Percentiles rank a stretch among this genome's conserved stretches.
Evolutionary conservation across 2,113 vertebrate genomes (phyloP).

Genomic region (Limanda limanda): DNA sequence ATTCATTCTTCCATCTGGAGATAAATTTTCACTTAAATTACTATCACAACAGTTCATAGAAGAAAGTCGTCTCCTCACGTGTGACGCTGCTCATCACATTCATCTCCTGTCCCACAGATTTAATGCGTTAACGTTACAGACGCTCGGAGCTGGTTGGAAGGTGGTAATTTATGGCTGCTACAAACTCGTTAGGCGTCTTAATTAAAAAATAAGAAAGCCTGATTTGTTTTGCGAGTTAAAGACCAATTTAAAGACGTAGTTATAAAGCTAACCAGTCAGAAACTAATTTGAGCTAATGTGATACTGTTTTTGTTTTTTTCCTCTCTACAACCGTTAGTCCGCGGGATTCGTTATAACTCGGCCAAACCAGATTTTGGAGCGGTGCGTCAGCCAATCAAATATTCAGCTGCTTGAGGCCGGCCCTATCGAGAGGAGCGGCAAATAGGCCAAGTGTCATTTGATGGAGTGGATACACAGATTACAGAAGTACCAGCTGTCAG

Average conservation of each 20-base stretch:
- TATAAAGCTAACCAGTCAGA: slow-evolving; percentile 30
- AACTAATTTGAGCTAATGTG: slow-evolving; percentile 43
- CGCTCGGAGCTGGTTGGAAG: slow-evolving; percentile 19
- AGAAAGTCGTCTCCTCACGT: no score
- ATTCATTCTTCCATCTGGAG: no score
- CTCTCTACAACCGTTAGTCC: no score
- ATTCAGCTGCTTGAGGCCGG: slow-evolving; percentile 14
- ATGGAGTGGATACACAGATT: slow-evolving; percentile 75
- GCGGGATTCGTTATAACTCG: neutral
- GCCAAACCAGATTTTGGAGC: slow-evolving; percentile 8
- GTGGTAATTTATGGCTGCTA: slow-evolving; percentile 26
- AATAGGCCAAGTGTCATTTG: slow-evolving; percentile 74
- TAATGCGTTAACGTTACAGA: neutral
- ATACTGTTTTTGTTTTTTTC: neutral
- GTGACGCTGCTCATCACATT: neutral
- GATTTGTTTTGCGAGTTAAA: slow-evolving; percentile 60
- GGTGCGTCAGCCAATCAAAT: slow-evolving; percentile 28
- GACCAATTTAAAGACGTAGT: slow-evolving; percentile 54
- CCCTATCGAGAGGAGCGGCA: slow-evolving; percentile 12
- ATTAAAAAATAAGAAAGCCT: slow-evolving; percentile 64
- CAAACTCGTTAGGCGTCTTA: slow-evolving; percentile 45
- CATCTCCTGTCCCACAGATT: no score
- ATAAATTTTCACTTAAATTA: no score
- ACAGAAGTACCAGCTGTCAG: slow-evolving; percentile 79
- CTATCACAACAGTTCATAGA: no score